These are phyloP conservation scores for Trichosurus vulpecula DNA, from an alignment of 2,797 vertebrate species.

Conservation along the genomic window DNA sequence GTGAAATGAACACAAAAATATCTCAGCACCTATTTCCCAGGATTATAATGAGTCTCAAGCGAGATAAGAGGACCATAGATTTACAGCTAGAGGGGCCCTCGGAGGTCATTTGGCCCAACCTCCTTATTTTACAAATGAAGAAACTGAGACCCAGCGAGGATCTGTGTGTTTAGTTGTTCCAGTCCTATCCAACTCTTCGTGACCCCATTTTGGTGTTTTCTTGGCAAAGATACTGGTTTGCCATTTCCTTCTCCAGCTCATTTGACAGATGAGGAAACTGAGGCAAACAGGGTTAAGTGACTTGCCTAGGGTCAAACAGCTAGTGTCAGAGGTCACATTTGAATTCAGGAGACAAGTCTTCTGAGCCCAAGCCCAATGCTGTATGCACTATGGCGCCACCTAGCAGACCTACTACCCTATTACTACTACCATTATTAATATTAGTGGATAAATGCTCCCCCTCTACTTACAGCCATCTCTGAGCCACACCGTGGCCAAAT, in stretches of 20 bases:
- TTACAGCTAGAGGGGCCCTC: background rate
- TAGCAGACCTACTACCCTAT: background rate
- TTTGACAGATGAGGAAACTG: background rate
- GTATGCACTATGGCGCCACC: background rate
- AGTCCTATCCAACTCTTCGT: background rate
- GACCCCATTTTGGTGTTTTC: background rate
- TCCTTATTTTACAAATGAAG: background rate
- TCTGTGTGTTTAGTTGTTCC: background rate
- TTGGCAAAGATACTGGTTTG: background rate
- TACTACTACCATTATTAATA: background rate
- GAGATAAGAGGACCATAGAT: background rate
- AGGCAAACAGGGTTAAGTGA: background rate
- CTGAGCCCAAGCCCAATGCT: background rate
- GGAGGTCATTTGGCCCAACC: background rate
- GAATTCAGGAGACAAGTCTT: background rate
- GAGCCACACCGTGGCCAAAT: background rate
- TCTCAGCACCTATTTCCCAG: background rate
- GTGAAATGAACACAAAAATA: background rate
- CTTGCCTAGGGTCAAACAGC: background rate
- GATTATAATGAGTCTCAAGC: background rate
- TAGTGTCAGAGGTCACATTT: background rate
- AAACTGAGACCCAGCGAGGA: background rate
- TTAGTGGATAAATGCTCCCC: background rate
- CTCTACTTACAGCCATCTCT: background rate
- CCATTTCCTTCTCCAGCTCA: background rate